Evolutionary conservation across 2,797 vertebrate genomes (phyloP).

Genomic region (Sciurus vulgaris): DNA sequence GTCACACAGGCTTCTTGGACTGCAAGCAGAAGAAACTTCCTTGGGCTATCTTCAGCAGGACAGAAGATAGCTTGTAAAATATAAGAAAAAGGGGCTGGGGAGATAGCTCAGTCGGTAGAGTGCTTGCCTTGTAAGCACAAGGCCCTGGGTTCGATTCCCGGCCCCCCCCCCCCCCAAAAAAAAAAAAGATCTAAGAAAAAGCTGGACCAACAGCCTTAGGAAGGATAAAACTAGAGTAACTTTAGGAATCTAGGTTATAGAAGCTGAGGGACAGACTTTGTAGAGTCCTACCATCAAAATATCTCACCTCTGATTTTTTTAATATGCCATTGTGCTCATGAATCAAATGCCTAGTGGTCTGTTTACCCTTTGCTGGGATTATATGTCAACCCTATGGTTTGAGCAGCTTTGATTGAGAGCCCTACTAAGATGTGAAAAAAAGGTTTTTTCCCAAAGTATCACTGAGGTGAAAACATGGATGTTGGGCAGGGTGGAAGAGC

Average conservation of each 20-base stretch:
- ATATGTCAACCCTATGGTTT: background rate
- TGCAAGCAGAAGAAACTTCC: background rate
- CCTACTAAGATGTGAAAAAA: background rate
- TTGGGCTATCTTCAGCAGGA: background rate
- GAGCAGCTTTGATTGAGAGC: background rate
- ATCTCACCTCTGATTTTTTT: background rate
- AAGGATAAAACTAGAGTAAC: slow-evolving; percentile 3
- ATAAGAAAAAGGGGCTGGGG: background rate
- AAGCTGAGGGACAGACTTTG: background rate
- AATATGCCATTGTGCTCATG: background rate
- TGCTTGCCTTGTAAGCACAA: too few relatives aligned
- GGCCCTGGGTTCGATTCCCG: too few relatives aligned
- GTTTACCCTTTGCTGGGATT: background rate
- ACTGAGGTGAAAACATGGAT: background rate
- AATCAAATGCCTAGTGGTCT: slow-evolving; percentile 9
- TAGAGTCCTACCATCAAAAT: background rate
- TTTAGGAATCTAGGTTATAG: background rate
- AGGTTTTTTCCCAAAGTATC: slow-evolving; percentile 4
- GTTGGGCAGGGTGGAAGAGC: background rate
- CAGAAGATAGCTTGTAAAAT: background rate
- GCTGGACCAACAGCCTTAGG: background rate
- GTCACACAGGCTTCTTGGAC: background rate
- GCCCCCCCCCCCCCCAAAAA: too few relatives aligned
- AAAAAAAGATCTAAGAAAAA: background rate
- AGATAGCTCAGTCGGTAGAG: too few relatives aligned